Conservation (phyloP, 1,140 invertebrate genomes). For the Polypedilum vanderplanki region DNA sequence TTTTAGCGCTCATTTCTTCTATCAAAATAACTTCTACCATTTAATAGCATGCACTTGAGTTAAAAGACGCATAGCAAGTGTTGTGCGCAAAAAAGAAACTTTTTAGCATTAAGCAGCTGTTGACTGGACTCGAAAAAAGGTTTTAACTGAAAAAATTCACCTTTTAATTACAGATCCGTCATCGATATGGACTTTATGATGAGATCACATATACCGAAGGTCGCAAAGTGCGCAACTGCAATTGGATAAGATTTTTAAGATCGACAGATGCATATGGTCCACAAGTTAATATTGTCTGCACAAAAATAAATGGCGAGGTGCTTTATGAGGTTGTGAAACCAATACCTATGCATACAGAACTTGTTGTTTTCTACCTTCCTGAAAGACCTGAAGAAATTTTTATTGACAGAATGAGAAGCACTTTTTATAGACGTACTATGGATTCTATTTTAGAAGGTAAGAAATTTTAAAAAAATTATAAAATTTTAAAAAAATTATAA, state of each 20-base stretch:
- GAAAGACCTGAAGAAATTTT: slow-evolving; percentile 70
- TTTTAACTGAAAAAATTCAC: background rate
- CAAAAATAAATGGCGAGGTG: slow-evolving; percentile 79
- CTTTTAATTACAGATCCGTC: slow-evolving; percentile 61
- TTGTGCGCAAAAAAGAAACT: slow-evolving; percentile 3
- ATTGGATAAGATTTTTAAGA: slow-evolving; percentile 87
- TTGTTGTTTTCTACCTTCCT: slow-evolving; percentile 78
- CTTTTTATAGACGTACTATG: slow-evolving; percentile 75
- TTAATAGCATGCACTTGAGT: background rate
- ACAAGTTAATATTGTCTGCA: slow-evolving; percentile 81
- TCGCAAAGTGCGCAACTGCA: slow-evolving; percentile 77
- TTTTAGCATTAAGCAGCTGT: background rate
- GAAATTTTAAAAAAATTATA: too few relatives aligned
- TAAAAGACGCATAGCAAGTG: background rate
- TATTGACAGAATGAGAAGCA: slow-evolving; percentile 73
- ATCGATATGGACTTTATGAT: slow-evolving; percentile 83
- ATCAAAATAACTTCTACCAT: background rate
- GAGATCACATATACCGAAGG: slow-evolving; percentile 72
- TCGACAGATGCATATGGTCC: slow-evolving; percentile 68
- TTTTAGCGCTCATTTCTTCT: background rate
- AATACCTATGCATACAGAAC: slow-evolving; percentile 74
- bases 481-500: too few relatives aligned
- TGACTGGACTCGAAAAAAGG: background rate
- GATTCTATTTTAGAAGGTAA: slow-evolving; percentile 78
- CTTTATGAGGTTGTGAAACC: slow-evolving; percentile 81